Conservation (phyloP, 1,140 invertebrate species). For the Colletes latitarsis region DNA sequence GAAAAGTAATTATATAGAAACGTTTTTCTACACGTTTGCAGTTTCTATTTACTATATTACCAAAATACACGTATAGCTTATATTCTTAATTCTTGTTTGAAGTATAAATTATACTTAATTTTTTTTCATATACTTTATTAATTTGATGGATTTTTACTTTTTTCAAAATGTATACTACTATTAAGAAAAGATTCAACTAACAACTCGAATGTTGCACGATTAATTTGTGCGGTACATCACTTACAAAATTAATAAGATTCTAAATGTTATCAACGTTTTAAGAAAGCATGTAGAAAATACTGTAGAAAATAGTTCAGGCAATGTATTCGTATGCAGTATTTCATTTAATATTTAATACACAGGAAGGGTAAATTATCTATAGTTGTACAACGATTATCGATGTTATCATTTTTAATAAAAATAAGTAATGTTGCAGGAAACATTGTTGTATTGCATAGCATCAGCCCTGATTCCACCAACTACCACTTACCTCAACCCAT, state of each 20-base stretch:
- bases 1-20: constrained; percentile 21
- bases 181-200: background rate
- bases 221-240: background rate
- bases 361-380: constrained; percentile 62
- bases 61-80: no score
- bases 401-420: constrained; percentile 69
- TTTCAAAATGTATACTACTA: background rate
- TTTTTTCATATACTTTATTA: background rate
- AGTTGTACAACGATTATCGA: constrained; percentile 54
- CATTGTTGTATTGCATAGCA: background rate
- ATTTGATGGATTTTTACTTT: background rate
- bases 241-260: background rate
- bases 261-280: background rate
- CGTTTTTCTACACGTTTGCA: constrained; percentile 31
- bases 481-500: constrained; percentile 6
- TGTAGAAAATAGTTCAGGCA: constrained; percentile 51
- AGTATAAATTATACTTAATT: background rate
- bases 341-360: constrained; percentile 66
- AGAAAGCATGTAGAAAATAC: constrained; percentile 40
- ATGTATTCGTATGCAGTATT: constrained; percentile 73
- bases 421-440: constrained; percentile 51
- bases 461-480: no score
- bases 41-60: background rate
- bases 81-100: background rate
- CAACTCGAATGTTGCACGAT: background rate